Conservation (phyloP, 2,113 vertebrate genomes). For the Accipiter virgatus region DNA sequence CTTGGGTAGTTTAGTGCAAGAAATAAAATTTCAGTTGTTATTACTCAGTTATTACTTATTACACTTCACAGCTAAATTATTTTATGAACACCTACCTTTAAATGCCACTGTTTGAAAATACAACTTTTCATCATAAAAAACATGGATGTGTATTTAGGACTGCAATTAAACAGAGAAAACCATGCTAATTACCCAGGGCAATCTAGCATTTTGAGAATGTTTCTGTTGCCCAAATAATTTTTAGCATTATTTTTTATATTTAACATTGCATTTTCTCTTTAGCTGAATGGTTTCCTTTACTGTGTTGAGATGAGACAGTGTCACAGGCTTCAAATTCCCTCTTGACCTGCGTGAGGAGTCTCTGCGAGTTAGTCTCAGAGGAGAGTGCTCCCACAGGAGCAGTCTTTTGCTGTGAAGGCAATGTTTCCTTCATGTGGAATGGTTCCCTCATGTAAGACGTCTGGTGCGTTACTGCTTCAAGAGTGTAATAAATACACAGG, state of each 20-base stretch:
- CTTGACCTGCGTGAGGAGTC: fast-evolving
- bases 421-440: fast-evolving
- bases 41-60: not conserved
- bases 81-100: not conserved
- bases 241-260: not conserved
- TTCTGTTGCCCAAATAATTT: not conserved
- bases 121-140: not conserved
- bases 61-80: not conserved
- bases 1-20: not conserved
- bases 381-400: not conserved
- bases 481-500: not conserved
- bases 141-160: not conserved
- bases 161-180: not conserved
- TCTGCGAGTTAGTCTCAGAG: not conserved
- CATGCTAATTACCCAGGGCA: not conserved
- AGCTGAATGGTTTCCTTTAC: not conserved
- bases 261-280: not conserved
- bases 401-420: not conserved
- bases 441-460: not conserved
- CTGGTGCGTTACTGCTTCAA: not conserved
- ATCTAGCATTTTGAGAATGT: not conserved
- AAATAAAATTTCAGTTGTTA: fast-evolving
- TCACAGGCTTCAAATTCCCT: not conserved
- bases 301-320: not conserved
- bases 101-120: not conserved